Conservation (phyloP, 2,888 invertebrate species). For the Lacanobia oleracea region DNA sequence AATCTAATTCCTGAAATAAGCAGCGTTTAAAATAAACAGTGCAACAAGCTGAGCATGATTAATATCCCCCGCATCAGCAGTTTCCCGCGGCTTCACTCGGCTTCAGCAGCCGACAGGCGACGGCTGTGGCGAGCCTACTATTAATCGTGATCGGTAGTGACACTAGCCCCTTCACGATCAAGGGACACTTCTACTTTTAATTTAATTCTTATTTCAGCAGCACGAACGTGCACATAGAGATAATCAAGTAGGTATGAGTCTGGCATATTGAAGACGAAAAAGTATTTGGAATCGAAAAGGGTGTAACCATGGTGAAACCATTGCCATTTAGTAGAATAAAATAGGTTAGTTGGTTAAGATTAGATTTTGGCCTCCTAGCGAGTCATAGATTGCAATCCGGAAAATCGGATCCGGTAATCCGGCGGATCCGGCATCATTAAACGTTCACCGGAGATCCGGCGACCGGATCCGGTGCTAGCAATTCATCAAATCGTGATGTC, state of each 20-base stretch:
- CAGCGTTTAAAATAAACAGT: conserved; percentile 42
- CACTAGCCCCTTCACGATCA: conserved; percentile 14
- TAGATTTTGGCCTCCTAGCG: too few relatives aligned
- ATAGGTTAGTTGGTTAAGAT: too few relatives aligned
- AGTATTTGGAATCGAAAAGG: neutral
- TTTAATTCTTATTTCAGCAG: too few relatives aligned
- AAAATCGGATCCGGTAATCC: too few relatives aligned
- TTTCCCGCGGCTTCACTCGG: conserved; percentile 26
- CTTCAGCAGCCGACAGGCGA: conserved; percentile 50
- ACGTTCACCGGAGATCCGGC: too few relatives aligned
- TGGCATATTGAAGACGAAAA: neutral
- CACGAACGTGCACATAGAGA: too few relatives aligned
- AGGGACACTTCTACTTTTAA: conserved; percentile 31
- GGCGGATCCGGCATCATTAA: too few relatives aligned
- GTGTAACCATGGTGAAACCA: too few relatives aligned
- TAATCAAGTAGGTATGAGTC: neutral
- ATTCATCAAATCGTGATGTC: too few relatives aligned
- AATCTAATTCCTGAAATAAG: conserved; percentile 29
- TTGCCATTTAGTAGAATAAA: too few relatives aligned
- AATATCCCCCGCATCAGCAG: conserved; percentile 60
- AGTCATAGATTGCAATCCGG: too few relatives aligned
- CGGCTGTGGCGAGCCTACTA: conserved; percentile 68
- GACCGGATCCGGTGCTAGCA: too few relatives aligned
- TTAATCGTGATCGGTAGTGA: conserved; percentile 72
- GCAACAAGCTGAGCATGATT: conserved; percentile 65